Conservation (phyloP, 2,888 invertebrate genomes). For the Odontothrips loti region DNA sequence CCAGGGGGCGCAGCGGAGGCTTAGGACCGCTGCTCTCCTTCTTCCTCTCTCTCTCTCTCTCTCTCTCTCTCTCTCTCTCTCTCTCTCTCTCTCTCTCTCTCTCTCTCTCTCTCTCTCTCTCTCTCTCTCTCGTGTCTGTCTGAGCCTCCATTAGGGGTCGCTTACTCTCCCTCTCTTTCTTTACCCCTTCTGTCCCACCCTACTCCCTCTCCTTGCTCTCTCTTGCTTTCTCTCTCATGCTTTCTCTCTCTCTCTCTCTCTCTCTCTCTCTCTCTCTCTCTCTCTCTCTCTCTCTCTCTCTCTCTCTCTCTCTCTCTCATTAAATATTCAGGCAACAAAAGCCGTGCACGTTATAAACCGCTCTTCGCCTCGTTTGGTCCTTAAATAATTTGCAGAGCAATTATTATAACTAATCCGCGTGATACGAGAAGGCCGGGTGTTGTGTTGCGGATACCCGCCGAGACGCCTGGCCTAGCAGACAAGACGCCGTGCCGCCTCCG, state of each 20-base stretch:
- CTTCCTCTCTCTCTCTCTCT: neutral
- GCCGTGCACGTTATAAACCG: constrained; percentile 24
- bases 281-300: neutral
- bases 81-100: neutral
- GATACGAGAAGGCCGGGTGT: constrained; percentile 11
- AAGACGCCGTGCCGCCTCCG: neutral
- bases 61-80: neutral
- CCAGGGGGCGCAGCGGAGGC: constrained; percentile 10
- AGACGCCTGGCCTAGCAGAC: neutral
- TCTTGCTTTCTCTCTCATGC: neutral
- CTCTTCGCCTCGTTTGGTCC: constrained; percentile 23
- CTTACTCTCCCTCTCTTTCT: neutral
- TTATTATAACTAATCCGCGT: constrained; percentile 26
- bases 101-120: neutral
- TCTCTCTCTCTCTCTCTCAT: neutral
- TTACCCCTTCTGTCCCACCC: neutral
- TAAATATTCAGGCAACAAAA: constrained; percentile 25
- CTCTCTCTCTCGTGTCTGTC: neutral
- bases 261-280: neutral
- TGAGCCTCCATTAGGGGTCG: constrained; percentile 2
- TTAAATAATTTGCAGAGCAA: constrained; percentile 27
- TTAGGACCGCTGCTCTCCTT: neutral
- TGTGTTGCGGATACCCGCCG: constrained; percentile 9
- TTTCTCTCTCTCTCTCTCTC: neutral
- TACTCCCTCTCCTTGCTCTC: neutral